Conservation (phyloP, 2,888 invertebrate species). For the Dynastes tityus region DNA sequence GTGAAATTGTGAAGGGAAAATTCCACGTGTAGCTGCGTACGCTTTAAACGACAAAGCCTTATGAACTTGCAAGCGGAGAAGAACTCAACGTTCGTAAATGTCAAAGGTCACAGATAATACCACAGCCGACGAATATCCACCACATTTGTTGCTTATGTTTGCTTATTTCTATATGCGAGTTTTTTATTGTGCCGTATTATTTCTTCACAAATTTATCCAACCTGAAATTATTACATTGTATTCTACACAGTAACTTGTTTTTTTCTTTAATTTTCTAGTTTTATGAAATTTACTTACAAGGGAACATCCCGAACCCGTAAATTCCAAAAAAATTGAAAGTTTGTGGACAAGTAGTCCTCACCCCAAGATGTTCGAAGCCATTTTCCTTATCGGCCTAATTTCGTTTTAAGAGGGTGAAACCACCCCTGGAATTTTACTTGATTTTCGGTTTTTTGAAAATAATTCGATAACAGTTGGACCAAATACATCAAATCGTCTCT, state of each 20-base stretch:
- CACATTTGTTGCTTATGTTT: conserved; percentile 15
- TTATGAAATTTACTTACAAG: no score
- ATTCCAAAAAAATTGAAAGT: no score
- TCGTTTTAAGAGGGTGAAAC: no score
- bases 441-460: no score
- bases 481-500: no score
- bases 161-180: neutral
- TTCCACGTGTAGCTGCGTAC: neutral
- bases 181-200: neutral
- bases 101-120: conserved; percentile 33
- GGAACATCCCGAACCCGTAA: no score
- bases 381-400: no score
- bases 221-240: conserved; percentile 4
- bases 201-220: neutral
- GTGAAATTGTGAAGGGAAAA: neutral
- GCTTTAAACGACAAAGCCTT: neutral
- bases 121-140: conserved; percentile 7
- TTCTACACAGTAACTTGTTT: neutral
- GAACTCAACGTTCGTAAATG: conserved; percentile 7
- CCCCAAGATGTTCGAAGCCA: no score
- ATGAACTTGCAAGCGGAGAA: conserved; percentile 1
- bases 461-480: no score
- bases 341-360: no score
- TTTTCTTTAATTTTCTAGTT: no score
- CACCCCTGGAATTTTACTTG: no score